These are phyloP conservation scores for Corvus hawaiiensis DNA, from an alignment of 2,113 vertebrate species.

Conservation along the genomic window DNA sequence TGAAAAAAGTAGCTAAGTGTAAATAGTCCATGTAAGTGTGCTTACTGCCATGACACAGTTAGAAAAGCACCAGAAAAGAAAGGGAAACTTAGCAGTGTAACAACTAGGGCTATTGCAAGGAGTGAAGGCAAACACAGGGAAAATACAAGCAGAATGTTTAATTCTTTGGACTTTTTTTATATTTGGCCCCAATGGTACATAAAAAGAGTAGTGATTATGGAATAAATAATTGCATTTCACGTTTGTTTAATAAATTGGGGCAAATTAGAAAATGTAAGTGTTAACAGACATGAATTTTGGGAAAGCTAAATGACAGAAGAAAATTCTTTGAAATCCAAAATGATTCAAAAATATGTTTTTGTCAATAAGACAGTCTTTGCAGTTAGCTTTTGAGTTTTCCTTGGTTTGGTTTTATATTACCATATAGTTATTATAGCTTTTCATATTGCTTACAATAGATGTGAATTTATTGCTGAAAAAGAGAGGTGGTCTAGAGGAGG, in stretches of 20 bases:
- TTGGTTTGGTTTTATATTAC: not conserved
- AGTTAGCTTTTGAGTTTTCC: not conserved
- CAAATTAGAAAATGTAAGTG: not conserved
- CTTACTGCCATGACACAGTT: not conserved
- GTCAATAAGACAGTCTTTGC: not conserved
- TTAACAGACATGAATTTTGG: not conserved
- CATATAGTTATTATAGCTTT: not conserved
- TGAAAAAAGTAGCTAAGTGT: not conserved
- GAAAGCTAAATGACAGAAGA: not conserved
- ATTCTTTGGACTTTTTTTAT: not conserved
- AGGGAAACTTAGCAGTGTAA: not conserved
- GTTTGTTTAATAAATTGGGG: not conserved
- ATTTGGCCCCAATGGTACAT: not conserved
- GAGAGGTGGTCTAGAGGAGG: not conserved
- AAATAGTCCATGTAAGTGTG: not conserved
- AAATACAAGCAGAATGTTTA: not conserved
- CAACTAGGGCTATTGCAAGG: not conserved
- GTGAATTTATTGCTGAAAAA: not conserved
- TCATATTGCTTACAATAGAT: not conserved
- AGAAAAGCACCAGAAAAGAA: not conserved
- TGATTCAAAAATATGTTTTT: not conserved
- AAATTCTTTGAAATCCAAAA: not conserved
- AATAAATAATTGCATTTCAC: not conserved
- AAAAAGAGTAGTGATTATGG: not conserved
- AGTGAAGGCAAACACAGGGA: not conserved